Conservation (phyloP, 92 coral and sea anemone genomes). For the Porites cylindrica region DNA sequence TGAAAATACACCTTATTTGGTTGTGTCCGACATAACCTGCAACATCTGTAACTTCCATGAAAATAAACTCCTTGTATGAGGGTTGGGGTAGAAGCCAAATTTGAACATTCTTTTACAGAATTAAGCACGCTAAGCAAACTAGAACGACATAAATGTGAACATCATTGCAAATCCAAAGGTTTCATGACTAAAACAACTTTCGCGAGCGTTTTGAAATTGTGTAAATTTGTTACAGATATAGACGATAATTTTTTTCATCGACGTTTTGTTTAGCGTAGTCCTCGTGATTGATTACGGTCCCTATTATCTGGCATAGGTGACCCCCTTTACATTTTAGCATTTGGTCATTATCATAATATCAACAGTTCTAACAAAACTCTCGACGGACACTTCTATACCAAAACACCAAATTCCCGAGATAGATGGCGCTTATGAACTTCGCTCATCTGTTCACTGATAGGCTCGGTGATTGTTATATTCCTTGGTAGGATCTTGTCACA, state of each 20-base stretch:
- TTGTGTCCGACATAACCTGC: background rate
- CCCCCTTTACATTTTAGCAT: constrained; percentile 12
- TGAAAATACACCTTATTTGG: background rate
- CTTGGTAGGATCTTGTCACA: constrained; percentile 23
- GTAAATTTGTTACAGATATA: background rate
- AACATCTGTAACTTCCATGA: constrained; percentile 1
- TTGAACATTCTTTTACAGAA: background rate
- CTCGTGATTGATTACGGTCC: constrained; percentile 12
- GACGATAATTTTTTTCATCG: background rate
- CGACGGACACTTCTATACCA: constrained; percentile 8
- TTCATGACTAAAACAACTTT: constrained; percentile 13
- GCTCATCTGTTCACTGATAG: constrained; percentile 19
- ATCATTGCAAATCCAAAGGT: background rate
- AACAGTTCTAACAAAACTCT: constrained; percentile 1
- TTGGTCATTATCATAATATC: constrained; percentile 6
- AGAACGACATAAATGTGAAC: constrained; percentile 4
- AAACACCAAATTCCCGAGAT: constrained; percentile 17
- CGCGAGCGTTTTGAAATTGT: constrained; percentile 8
- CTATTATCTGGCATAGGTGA: background rate
- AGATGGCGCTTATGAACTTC: constrained; percentile 19
- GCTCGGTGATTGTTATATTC: constrained; percentile 10
- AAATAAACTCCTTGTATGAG: background rate
- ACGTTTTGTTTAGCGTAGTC: constrained; percentile 4
- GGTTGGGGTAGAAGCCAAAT: background rate
- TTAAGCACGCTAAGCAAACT: background rate